Percentiles rank a stretch among this genome's conserved stretches.
Evolutionary conservation across 37 sponge, comb jelly and placozoan species (phyloP).

Genomic region (Cladorhizidae sp.): DNA sequence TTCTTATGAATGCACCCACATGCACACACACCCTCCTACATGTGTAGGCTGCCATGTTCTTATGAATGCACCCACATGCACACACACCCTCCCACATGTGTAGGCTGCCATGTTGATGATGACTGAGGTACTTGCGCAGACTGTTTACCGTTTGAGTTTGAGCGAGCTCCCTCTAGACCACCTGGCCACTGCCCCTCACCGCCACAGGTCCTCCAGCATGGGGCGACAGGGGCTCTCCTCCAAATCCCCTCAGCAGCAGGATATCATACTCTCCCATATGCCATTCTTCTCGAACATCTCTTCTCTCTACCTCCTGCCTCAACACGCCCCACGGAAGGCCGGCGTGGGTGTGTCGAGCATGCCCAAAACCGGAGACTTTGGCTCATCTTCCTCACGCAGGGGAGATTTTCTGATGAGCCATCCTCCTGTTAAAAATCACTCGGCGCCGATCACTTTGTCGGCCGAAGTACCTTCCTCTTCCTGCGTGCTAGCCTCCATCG

Average conservation of each 20-base stretch:
- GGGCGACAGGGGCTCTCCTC: background rate
- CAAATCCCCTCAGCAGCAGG: background rate
- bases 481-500: too few species aligned
- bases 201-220: background rate
- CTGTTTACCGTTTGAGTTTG: conserved; percentile 69
- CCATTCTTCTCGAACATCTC: conserved; percentile 32
- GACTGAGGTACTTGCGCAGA: conserved; percentile 64
- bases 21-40: background rate
- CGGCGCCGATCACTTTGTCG: too few species aligned
- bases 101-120: conserved; percentile 61
- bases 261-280: background rate
- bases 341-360: background rate
- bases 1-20: background rate
- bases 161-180: conserved; percentile 64
- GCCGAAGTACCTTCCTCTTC: too few species aligned
- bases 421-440: too few species aligned
- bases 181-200: conserved; percentile 9
- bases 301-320: background rate
- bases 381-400: too few species aligned
- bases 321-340: background rate
- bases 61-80: background rate
- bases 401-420: too few species aligned
- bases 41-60: background rate
- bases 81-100: too few species aligned
- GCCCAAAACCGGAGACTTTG: background rate